Evolutionary conservation across 2,888 invertebrate species (phyloP), one percentile per base, ranked within the genome.

Genomic region (Orgyia antiqua): DNA sequence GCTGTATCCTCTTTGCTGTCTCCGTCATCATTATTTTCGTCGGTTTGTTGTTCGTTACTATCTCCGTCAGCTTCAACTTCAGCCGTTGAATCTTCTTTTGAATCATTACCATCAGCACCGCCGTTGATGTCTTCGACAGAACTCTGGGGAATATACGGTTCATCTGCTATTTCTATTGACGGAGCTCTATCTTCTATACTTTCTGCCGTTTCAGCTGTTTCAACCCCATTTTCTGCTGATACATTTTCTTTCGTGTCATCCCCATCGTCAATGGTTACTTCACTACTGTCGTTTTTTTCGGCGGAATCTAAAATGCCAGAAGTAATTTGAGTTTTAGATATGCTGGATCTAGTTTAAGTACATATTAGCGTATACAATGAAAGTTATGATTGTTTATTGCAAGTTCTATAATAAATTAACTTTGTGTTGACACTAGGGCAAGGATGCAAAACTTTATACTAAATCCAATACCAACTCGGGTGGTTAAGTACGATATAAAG

Each of bases 221-320:
- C 65, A 13, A 56, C 77, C 30, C 66, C 72, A 44, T 70, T 77
- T 67, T 84, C 83, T 45, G 57, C 64, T 57, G 82, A 80, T 61
- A 61, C 68, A 39, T 55, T 68, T 67, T 82, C 78, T 64, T 71
- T 78, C 66, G 79, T 73, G 59, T 78, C 75, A 59, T 77, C 41
- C 26, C 38, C 42, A 20, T 46, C 72, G 51, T 75, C 75, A 56
- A 82, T 64, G 58, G 73, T 78, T 58, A 74, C 68, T 77, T 87
- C 88, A 75, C 73, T 77, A 70, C 86, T 86, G 54, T 82, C 82
- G 73, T 75, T 76, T 72, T 84, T 84, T 70, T 80, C 84, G 51
- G 66, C 66, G 65, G 83, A 78, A 68, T 82, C 84, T 86, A 66
- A 73, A 44, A 24, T 17, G n/a, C n/a, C n/a, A n/a, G n/a, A n/a